Evolutionary conservation across 1,140 invertebrate species (phyloP).

Genomic region (Cyphomyrmex costatus): DNA sequence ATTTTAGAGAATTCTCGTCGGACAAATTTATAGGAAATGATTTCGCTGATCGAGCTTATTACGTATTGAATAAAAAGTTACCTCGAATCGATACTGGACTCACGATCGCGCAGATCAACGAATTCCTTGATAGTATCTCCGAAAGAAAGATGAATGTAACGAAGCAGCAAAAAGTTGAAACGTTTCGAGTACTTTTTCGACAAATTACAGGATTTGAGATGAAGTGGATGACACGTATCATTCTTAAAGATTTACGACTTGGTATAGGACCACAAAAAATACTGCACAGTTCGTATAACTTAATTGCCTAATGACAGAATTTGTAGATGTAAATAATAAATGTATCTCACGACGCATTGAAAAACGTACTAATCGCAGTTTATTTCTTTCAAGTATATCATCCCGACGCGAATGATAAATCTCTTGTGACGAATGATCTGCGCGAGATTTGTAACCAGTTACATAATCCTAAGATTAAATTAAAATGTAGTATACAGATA

Average conservation of each 20-base stretch:
- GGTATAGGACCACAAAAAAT: constrained; percentile 91
- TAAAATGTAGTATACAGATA: constrained; percentile 88
- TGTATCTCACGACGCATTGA: neutral
- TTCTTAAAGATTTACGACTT: constrained; percentile 94
- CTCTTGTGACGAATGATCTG: constrained; percentile 91
- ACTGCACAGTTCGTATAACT: constrained; percentile 85
- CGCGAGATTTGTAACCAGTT: constrained; percentile 91
- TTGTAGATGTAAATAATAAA: no score
- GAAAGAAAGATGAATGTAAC: constrained; percentile 84
- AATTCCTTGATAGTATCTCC: constrained; percentile 91
- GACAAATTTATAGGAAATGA: constrained; percentile 86
- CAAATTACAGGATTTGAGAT: constrained; percentile 89
- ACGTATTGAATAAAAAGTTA: constrained; percentile 90
- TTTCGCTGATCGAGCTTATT: constrained; percentile 92
- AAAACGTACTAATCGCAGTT: constrained; percentile 33
- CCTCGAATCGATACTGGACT: constrained; percentile 85
- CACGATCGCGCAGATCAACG: constrained; percentile 90
- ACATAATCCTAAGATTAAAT: constrained; percentile 88
- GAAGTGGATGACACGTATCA: constrained; percentile 96
- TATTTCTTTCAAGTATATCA: constrained; percentile 87
- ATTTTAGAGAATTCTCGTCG: constrained; percentile 82
- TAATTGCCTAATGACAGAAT: neutral
- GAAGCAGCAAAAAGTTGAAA: constrained; percentile 84
- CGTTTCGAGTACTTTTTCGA: constrained; percentile 80
- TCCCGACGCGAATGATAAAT: constrained; percentile 93